Percentiles rank a stretch among this genome's conserved stretches.
Conservation (phyloP, 92 coral and sea anemone genomes). For the Heliopora coerulea region DNA sequence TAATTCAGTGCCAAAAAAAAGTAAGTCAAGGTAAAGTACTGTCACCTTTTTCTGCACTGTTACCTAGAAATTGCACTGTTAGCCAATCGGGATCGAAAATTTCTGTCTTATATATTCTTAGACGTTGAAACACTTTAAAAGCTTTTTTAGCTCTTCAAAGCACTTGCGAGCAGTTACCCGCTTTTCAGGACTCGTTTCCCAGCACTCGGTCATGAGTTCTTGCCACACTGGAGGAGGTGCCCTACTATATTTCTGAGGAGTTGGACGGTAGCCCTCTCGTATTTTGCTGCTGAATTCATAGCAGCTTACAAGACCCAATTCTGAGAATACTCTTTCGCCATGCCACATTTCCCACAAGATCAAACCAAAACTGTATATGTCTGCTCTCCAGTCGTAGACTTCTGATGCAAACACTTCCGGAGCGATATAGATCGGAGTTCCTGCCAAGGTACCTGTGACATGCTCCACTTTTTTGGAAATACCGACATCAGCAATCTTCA, state of each 20-base stretch:
- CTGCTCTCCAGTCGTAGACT: constrained; percentile 31
- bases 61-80: too few relatives aligned
- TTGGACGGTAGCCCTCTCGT: constrained; percentile 27
- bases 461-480: constrained; percentile 24
- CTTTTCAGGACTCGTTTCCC: constrained; percentile 17
- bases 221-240: constrained; percentile 3
- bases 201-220: constrained; percentile 21
- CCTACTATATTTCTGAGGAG: not conserved
- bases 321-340: constrained; percentile 34
- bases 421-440: constrained; percentile 41
- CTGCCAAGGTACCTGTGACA: not conserved
- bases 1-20: too few relatives aligned
- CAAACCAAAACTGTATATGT: constrained; percentile 52
- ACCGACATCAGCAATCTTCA: not conserved
- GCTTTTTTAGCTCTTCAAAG: not conserved
- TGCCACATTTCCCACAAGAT: constrained; percentile 62
- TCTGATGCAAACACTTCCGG: constrained; percentile 41
- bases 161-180: constrained; percentile 30
- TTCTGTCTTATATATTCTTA: too few relatives aligned
- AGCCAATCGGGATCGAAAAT: not conserved
- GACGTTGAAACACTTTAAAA: too few relatives aligned
- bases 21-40: too few relatives aligned
- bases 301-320: not conserved
- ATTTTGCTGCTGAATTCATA: not conserved
- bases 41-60: too few relatives aligned